phyloP scores from a whole-genome alignment of 2,797 vertebrate species.

The Lophotriccus pileatus region DNA sequence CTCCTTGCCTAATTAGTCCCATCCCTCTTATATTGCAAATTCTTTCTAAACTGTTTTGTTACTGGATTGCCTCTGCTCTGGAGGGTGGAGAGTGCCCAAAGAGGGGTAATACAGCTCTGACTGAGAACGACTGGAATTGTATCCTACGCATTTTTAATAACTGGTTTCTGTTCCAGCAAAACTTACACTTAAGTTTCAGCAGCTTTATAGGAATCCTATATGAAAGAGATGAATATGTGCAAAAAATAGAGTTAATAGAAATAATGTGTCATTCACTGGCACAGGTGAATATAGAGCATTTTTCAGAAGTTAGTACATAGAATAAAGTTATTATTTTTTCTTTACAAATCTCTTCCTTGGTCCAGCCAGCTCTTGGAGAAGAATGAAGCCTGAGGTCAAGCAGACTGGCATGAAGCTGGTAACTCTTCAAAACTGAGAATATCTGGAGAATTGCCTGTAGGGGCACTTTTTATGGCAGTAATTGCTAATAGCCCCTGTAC shows the following conservation, averaged over 20 bases:
- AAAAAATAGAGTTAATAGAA: constrained; percentile 34
- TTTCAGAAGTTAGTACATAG: constrained; percentile 34
- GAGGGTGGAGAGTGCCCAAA: neutral
- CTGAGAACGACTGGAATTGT: neutral
- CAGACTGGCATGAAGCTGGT: neutral
- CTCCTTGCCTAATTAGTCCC: constrained; percentile 55
- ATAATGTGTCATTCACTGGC: constrained; percentile 14
- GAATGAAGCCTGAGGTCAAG: neutral
- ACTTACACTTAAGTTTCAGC: neutral
- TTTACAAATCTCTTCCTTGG: constrained; percentile 9
- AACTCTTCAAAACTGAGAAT: neutral
- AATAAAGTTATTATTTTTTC: constrained; percentile 38
- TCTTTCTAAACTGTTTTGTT: constrained; percentile 36
- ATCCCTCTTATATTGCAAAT: neutral
- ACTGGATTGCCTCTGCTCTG: neutral
- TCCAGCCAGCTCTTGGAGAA: constrained; percentile 1
- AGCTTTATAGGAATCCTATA: neutral
- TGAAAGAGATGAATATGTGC: neutral
- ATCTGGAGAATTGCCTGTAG: constrained; percentile 21
- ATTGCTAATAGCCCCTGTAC: constrained; percentile 22
- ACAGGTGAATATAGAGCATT: neutral
- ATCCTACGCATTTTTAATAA: neutral
- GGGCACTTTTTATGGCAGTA: constrained; percentile 26
- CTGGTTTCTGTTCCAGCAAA: neutral
- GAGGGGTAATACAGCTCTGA: neutral